Evolutionary conservation across 2,888 invertebrate species (phyloP), one percentile per base, ranked within the genome.

Genomic region (Yponomeuta sedellus): DNA sequence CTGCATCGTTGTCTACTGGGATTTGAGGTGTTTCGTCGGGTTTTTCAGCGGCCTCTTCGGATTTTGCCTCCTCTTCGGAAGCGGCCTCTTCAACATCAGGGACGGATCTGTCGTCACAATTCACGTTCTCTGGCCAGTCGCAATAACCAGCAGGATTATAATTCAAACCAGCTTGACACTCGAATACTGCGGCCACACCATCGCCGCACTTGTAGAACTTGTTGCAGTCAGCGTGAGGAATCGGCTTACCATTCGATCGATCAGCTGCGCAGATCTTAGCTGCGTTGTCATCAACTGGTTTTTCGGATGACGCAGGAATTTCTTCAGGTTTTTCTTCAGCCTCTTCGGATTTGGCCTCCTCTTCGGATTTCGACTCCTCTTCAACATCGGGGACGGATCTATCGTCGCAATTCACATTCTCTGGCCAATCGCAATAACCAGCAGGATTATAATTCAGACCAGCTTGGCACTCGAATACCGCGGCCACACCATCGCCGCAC

Each of bases 191-290:
- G 0, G 90, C 92, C 0, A 79, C 74, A 11, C 92, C 93, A 71
- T 92, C 89, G 88, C 92, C 92, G 74, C 94, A 95, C 74, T 94
- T 94, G 66, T 94, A 88, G 77, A 93, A 95, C 74, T 92, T 93
- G 67, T 92, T 85, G 75, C 95, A 95, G 66, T 92, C 87, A 1
- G 83, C 86, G 63, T 90, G 89, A 28, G 91, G 91, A 0, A 94
- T 86, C 67, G 94, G 92, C 76, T 92, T 89, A 69, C 86, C 87
- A 25, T 84, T 79, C 19, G 71, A 69, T 82, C 85, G 85, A 19
- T 81, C 85, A 0, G 72, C 10, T 0, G 89, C 88, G 66, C 89
- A 89, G 65, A 76, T 76, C 94, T 71, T 93, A 92, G 28, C 93
- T 6, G n/a, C 16, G 22, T 25, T n/a, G 1, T 28, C 16, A 28